Conservation (phyloP, 2,113 vertebrate genomes). For the Cinclus cinclus region DNA sequence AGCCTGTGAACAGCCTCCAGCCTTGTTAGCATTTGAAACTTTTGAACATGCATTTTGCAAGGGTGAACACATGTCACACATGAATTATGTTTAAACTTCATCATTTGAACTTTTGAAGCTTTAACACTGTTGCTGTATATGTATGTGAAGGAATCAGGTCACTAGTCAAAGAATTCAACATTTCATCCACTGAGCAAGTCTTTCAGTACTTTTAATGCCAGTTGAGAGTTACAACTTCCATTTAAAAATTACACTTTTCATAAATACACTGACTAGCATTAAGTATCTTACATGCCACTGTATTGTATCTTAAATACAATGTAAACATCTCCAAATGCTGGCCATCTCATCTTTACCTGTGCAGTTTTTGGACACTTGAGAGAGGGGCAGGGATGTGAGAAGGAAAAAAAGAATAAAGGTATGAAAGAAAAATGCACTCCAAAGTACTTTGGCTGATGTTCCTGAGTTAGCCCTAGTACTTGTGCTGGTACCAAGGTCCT, state of each 20-base stretch:
- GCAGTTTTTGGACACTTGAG: slow-evolving; percentile 48
- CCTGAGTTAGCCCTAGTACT: slow-evolving; percentile 67
- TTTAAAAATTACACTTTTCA: slow-evolving; percentile 75
- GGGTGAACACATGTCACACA: not conserved
- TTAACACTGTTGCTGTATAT: not conserved
- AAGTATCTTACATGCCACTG: slow-evolving; percentile 74
- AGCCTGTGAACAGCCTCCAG: not conserved
- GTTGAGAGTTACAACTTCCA: slow-evolving; percentile 71
- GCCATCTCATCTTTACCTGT: slow-evolving; percentile 66
- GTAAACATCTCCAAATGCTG: slow-evolving; percentile 72
- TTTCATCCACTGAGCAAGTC: slow-evolving; percentile 26
- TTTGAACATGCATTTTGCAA: not conserved
- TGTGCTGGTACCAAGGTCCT: not conserved
- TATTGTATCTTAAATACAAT: slow-evolving; percentile 71
- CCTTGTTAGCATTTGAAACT: not conserved
- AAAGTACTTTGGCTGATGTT: slow-evolving; percentile 63
- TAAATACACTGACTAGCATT: slow-evolving; percentile 72
- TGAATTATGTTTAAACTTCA: not conserved
- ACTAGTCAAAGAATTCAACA: not conserved
- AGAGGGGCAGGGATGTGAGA: not conserved
- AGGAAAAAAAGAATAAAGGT: not conserved
- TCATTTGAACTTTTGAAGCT: not conserved
- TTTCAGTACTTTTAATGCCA: slow-evolving; percentile 70
- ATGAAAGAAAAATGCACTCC: slow-evolving; percentile 29
- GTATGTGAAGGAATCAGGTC: not conserved